These are phyloP conservation scores for Malurus elegans DNA, from an alignment of 2,113 vertebrate genomes.

Conservation along the genomic window DNA sequence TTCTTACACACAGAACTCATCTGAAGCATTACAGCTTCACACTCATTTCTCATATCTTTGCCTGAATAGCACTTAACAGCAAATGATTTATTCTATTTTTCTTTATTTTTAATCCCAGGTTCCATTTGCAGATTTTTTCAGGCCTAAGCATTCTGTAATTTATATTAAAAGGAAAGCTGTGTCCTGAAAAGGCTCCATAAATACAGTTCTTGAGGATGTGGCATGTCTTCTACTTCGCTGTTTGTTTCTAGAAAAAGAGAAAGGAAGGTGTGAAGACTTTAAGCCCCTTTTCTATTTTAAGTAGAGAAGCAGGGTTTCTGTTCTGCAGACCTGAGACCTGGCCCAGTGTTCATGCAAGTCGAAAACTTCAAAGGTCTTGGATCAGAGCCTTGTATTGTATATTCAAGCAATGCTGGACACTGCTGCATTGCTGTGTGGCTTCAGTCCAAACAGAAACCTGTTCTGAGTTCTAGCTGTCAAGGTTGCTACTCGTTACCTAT, in stretches of 20 bases:
- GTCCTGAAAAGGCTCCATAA: neutral
- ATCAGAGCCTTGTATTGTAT: slow-evolving; percentile 17
- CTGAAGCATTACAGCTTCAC: neutral
- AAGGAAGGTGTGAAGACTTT: neutral
- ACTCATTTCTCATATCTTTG: neutral
- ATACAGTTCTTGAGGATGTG: no score
- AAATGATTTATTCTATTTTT: neutral
- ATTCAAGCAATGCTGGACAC: slow-evolving; percentile 3
- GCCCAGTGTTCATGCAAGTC: neutral
- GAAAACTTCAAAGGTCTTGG: slow-evolving; percentile 7
- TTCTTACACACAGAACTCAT: neutral
- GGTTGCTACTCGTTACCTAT: neutral
- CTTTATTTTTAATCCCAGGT: neutral
- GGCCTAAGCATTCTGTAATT: neutral
- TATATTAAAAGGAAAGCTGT: neutral
- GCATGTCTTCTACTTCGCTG: neutral
- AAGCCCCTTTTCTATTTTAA: neutral
- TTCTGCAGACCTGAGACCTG: neutral
- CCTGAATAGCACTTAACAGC: neutral
- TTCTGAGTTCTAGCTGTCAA: neutral
- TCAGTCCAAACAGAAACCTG: slow-evolving; percentile 21
- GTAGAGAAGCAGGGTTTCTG: neutral
- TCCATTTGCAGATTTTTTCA: neutral
- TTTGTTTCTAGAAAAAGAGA: neutral
- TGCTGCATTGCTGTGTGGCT: neutral